Evolutionary conservation across 2,888 invertebrate species (phyloP), one percentile per base, ranked within the genome.

Genomic region (Trichogramma evanescens): DNA sequence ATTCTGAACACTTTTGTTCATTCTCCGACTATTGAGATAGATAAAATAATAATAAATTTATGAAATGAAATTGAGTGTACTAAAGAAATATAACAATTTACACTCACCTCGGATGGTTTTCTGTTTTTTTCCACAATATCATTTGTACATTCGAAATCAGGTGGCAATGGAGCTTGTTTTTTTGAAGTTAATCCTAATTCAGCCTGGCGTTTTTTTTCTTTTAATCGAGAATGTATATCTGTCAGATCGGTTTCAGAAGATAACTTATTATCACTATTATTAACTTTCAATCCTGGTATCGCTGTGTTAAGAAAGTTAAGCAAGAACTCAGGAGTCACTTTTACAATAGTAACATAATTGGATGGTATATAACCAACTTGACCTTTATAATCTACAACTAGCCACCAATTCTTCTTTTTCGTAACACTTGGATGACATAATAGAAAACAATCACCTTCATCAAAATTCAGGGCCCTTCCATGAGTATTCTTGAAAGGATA

Each of bases 381-480:
- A 69, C 91, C 92, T 74, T 84, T 86, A 75, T 83, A 86, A 80
- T 90, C 91, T 68, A 91, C 87, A 54, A 92, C 91, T 81, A 90
- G 89, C 91, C 91, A 92, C 92, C 91, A 92, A 75, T 92, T 91
- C 65, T 87, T 83, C 74, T 91, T 89, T 71, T 90, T 89, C 4
- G 87, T 86, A 65, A 87, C 88, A 38, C 84, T 87, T 74, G 91
- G 91, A 71, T 91, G 87, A 26, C 26, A 26, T 26, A 92, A 80
- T 69, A 89, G 86, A 75, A 92, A 92, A 74, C 86, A 86, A 75
- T 92, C 91, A 64, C 89, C 89, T 72, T 87, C 88, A 66, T 83
- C 83, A 78, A 92, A 92, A 74, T 88, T 89, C 63, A 92, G 80
- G 6, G 92, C 91, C 80, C 91, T 91, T 9, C 90, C 86, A 72